Percentiles rank a stretch among this genome's conserved stretches.
Evolutionary conservation across 2,797 vertebrate species (phyloP).

Genomic region (Pseudochirops corinnae): DNA sequence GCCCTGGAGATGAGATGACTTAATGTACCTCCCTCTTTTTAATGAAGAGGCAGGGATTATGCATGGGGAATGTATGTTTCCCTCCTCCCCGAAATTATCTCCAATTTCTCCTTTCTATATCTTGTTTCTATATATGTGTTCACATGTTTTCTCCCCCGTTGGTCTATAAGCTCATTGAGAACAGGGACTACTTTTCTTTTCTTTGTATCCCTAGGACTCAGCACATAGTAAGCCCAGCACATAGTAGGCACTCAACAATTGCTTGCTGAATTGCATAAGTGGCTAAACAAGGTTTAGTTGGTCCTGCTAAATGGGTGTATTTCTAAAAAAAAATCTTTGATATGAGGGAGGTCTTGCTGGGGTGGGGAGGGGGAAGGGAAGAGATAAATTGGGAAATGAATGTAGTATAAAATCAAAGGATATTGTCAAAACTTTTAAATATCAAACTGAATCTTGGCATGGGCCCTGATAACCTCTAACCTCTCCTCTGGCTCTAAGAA

Average conservation of each 20-base stretch:
- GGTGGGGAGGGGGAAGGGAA: neutral
- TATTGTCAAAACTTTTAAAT: neutral
- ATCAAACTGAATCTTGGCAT: neutral
- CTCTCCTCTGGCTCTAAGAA: neutral
- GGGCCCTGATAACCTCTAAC: neutral
- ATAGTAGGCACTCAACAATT: neutral
- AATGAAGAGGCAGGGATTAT: neutral
- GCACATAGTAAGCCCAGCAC: too few species aligned
- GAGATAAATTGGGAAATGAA: neutral
- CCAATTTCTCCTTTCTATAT: neutral
- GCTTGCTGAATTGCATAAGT: neutral
- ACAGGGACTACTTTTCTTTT: neutral
- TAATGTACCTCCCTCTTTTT: neutral
- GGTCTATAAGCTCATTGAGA: neutral
- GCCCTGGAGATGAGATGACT: neutral
- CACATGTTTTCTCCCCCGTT: neutral
- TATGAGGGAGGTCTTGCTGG: neutral
- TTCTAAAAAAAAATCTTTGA: neutral
- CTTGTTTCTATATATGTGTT: neutral
- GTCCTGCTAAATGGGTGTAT: neutral
- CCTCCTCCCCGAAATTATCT: neutral
- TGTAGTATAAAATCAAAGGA: neutral
- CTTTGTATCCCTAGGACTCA: neutral
- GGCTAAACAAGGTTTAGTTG: neutral
- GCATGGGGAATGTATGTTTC: neutral